Conservation (phyloP, 2,113 vertebrate genomes). For the Brienomyrus brachyistius region DNA sequence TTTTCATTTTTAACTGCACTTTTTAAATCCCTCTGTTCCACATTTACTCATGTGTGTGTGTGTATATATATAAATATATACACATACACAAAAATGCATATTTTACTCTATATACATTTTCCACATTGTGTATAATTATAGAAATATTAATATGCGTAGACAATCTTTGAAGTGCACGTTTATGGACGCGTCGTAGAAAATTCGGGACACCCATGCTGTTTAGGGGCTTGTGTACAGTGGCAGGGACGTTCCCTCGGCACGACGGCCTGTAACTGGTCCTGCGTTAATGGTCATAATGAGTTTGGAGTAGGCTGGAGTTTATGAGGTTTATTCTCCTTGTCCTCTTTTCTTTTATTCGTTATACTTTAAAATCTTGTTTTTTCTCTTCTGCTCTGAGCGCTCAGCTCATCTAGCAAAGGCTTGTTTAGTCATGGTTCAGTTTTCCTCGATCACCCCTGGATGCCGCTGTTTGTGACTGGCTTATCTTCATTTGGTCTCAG, state of each 20-base stretch:
- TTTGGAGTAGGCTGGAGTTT: neutral
- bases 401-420: neutral
- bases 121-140: neutral
- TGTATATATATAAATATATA: neutral
- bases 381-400: neutral
- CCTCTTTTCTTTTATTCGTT: neutral
- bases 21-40: neutral
- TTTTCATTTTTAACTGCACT: slow-evolving; percentile 8
- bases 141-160: neutral
- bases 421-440: neutral
- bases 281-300: neutral
- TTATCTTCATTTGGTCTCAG: slow-evolving; percentile 53
- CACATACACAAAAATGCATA: neutral
- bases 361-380: neutral
- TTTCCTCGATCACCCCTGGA: neutral
- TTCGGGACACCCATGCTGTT: neutral
- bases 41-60: neutral
- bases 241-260: neutral
- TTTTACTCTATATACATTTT: neutral
- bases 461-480: slow-evolving; percentile 7
- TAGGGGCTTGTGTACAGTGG: neutral
- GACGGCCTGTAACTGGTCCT: neutral
- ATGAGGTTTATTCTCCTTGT: neutral
- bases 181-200: neutral
- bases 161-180: neutral